Base-by-base conservation (phyloP, 2,888 invertebrate genomes). In the Lycaena phlaeas region DNA sequence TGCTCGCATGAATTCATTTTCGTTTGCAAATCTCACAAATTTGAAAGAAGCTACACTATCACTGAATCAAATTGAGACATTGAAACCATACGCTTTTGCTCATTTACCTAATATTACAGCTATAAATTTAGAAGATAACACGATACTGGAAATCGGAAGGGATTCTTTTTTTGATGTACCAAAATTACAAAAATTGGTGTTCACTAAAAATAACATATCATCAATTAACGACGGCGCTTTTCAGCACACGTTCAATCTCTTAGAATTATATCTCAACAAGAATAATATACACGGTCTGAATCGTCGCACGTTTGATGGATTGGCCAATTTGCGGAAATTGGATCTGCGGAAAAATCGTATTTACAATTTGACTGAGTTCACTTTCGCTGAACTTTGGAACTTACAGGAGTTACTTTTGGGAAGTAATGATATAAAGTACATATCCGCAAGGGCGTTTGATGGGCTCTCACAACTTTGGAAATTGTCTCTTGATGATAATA, bases 191-290 rank as follows among this genome's bases (percentile, higher is more conserved):
- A 89, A 91, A 48, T 87, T 98, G 27, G 89, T 89, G 49, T 86
- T 98, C 40, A 93, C 94, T 54, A 91, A 91, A 61, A 98, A 98
- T 76, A 92, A 92, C 63, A 87, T 98, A 51, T 91, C 92, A 46
- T 87, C 89, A 26, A 87, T 96, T 49, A 95, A 94, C 55, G 94
- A 95, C 48, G 92, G 92, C 47, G 92, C 97, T 12, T 95, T 93
- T 60, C 87, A 87, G 53, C 88, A 91, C 51, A 82, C 93, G 63
- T 87, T 88, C 39, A 89, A 92, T 57, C 84, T 97, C 39, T 86
- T 92, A 39, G 92, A 92, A 57, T 81, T 97, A 52, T 94, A 96
- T 69, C 77, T 97, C 60, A 93, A 92, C 64, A 87, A 87, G 58
- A 94, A 91, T 78, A 89, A 89, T 63, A 89, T 95, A 53, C 88